Conservation (phyloP, 2,888 invertebrate genomes). For the Pediacus dermestoides region DNA sequence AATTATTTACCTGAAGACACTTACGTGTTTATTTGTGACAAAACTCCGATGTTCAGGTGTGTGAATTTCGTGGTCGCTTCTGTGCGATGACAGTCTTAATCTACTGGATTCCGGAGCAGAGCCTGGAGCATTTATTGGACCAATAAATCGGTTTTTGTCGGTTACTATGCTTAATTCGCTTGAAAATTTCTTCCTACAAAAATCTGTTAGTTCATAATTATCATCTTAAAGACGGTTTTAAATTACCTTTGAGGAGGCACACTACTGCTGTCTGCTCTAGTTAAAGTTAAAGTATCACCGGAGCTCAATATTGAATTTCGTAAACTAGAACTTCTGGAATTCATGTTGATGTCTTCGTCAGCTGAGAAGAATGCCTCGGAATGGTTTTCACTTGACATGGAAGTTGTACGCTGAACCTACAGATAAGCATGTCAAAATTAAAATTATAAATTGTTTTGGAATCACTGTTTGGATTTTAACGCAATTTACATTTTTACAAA, state of each 20-base stretch:
- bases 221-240: too few species aligned
- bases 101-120: constrained; percentile 41
- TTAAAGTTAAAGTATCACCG: constrained; percentile 36
- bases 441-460: too few species aligned
- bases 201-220: constrained; percentile 3
- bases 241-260: constrained; percentile 35
- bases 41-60: constrained; percentile 57
- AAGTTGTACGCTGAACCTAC: constrained; percentile 74
- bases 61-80: constrained; percentile 63
- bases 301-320: constrained; percentile 62
- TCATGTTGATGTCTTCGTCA: constrained; percentile 75
- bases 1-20: constrained; percentile 5
- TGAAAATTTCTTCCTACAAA: constrained; percentile 54
- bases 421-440: too few species aligned
- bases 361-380: constrained; percentile 92
- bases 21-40: constrained; percentile 27
- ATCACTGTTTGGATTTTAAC: too few species aligned
- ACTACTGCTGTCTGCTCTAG: constrained; percentile 42
- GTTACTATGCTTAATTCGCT: constrained; percentile 57
- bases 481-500: too few species aligned
- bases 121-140: constrained; percentile 36
- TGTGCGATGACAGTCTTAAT: constrained; percentile 53
- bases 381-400: constrained; percentile 85
- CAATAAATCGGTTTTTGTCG: constrained; percentile 37
- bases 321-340: constrained; percentile 65